A percentile compares a stretch with the other conserved stretches of the same genome.
Conservation (phyloP, 2,888 invertebrate genomes). For the Acleris cristana region DNA sequence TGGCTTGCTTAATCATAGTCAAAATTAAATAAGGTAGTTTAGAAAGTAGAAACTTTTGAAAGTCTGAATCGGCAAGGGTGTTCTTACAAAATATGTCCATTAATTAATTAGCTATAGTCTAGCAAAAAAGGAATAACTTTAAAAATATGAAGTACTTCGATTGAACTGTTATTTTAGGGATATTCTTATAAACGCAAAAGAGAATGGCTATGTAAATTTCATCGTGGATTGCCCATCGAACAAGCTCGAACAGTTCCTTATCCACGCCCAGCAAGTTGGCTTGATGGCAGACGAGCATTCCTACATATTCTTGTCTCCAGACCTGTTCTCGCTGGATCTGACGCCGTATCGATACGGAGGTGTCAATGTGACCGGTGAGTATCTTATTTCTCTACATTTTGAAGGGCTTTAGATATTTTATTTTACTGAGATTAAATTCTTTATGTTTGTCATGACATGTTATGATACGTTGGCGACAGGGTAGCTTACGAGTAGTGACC, state of each 20-base stretch:
- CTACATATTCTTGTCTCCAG: slow-evolving; percentile 91
- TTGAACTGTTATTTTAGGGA: slow-evolving; percentile 72
- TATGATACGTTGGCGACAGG: no score
- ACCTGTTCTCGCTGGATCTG: slow-evolving; percentile 91
- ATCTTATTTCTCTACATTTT: not conserved
- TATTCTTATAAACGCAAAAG: slow-evolving; percentile 88
- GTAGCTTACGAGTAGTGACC: no score
- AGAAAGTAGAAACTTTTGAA: no score
- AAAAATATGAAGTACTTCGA: not conserved
- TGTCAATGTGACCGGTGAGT: slow-evolving; percentile 90
- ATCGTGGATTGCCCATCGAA: slow-evolving; percentile 90
- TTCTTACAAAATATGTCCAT: no score
- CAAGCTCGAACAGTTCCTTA: slow-evolving; percentile 64
- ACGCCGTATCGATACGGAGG: slow-evolving; percentile 90
- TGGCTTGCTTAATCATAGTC: no score
- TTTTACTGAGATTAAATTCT: no score
- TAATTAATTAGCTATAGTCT: no score
- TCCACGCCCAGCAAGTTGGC: slow-evolving; percentile 93
- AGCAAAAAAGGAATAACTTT: not conserved
- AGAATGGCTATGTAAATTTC: slow-evolving; percentile 87
- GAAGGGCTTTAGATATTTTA: no score
- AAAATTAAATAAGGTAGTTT: no score
- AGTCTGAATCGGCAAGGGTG: no score
- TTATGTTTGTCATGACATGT: no score
- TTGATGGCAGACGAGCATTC: slow-evolving; percentile 91